These are phyloP conservation scores for Rhynchopsitta pachyrhyncha DNA, from an alignment of 2,113 vertebrate species.

Conservation along the genomic window DNA sequence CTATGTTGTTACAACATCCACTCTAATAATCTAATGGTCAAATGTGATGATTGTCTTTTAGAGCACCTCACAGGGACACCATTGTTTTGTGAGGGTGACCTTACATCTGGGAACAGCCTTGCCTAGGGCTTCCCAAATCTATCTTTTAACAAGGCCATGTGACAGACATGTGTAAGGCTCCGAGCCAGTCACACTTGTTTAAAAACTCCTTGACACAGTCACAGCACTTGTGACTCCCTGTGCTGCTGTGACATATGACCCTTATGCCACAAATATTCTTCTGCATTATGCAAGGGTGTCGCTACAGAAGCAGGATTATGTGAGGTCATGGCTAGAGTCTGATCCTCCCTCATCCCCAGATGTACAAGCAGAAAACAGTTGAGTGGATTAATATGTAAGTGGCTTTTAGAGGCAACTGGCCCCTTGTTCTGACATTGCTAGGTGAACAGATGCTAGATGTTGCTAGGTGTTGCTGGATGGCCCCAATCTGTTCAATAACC, in stretches of 20 bases:
- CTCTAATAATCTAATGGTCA: constrained; percentile 9
- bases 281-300: constrained; percentile 38
- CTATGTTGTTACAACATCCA: constrained; percentile 23
- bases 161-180: background rate
- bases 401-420: constrained; percentile 42
- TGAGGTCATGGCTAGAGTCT: constrained; percentile 5
- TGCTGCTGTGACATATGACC: constrained; percentile 17
- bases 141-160: background rate
- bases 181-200: background rate
- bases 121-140: background rate
- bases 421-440: constrained; percentile 27
- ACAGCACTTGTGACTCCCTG: constrained; percentile 17
- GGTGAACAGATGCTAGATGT: constrained; percentile 5
- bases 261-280: constrained; percentile 16
- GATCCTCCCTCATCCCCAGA: constrained; percentile 43
- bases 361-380: constrained; percentile 36
- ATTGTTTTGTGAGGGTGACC: constrained; percentile 1
- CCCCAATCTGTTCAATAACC: background rate
- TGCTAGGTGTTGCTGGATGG: constrained; percentile 9
- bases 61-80: background rate
- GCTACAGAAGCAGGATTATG: constrained; percentile 40
- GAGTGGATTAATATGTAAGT: constrained; percentile 58
- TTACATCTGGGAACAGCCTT: constrained; percentile 22
- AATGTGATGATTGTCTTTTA: background rate
- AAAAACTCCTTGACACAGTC: background rate